Evolutionary conservation across 2,113 vertebrate species (phyloP), one percentile per base, ranked within the genome.

Genomic region (Phoxinus phoxinus): DNA sequence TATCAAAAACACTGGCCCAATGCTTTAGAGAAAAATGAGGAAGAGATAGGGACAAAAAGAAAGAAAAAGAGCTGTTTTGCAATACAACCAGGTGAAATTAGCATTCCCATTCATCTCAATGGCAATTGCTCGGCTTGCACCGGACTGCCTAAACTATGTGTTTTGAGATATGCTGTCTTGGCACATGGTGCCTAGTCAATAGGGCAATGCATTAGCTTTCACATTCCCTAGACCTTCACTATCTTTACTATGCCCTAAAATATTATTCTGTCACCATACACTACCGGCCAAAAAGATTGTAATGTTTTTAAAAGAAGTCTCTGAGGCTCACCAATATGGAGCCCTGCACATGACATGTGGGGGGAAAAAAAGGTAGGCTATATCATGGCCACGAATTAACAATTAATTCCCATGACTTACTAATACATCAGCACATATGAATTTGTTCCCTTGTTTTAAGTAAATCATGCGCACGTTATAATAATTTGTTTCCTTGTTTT

Each of bases 1-100:
- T 75, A 89, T 84, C 4, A 74, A 85, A 82, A 71, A 79, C 48
- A 63, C 17, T 13, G 9, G 15, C 32, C 19, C 1, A 58, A 21
- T 80, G 79, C 69, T 72, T 73, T 6, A 41, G 21, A 35, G 12
- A 61, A 35, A 3, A 11, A 67, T 53, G 37, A 2, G 84, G 44
- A 48, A 84, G 44, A 19, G 8, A 72, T 35, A 71, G 63, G 51
- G 27, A 53, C 3, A n/a, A 37, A 82, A 65, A 51, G 25, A 51
- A 27, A 65, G n/a, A 30, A 48, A 48, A 21, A 21, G 15, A 81
- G 41, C 15, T 65, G n/a, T 63, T 65, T 80, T 65, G 73, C 23
- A 30, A 21, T 25, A 30, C 46, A 76, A 30, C 13, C 15, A 53
- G 73, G 41, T 48, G 73, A 51, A 53, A 75, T 75, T 75, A 51